These are phyloP conservation scores for Deroptyus accipitrinus DNA, from an alignment of 2,113 vertebrate species.

Conservation along the genomic window DNA sequence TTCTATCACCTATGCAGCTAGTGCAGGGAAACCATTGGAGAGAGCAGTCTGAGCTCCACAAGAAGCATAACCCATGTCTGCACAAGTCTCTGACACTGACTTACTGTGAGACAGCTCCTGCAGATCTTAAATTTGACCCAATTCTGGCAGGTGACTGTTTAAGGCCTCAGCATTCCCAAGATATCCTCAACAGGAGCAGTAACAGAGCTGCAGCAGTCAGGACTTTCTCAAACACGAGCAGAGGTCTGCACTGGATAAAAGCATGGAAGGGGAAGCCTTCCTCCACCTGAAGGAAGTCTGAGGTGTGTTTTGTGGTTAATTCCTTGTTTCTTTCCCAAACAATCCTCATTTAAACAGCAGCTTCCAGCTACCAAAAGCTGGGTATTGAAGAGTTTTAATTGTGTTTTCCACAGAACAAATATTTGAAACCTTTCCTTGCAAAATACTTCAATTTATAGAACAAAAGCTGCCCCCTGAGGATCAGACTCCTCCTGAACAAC, in stretches of 20 bases:
- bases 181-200: background rate
- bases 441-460: background rate
- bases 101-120: background rate
- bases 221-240: background rate
- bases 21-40: background rate
- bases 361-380: background rate
- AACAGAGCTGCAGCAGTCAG: background rate
- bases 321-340: background rate
- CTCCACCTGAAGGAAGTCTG: rapidly evolving
- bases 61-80: rapidly evolving
- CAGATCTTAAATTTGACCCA: background rate
- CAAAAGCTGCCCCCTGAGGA: background rate
- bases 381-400: rapidly evolving
- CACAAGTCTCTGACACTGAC: background rate
- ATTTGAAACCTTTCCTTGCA: background rate
- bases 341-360: background rate
- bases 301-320: background rate
- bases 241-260: rapidly evolving
- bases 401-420: background rate
- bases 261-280: background rate
- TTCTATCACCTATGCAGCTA: background rate
- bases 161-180: background rate
- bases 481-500: background rate
- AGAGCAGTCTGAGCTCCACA: background rate
- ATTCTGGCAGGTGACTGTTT: background rate